Conservation (phyloP, 2,113 vertebrate species). For the Myiopsitta monachus region DNA sequence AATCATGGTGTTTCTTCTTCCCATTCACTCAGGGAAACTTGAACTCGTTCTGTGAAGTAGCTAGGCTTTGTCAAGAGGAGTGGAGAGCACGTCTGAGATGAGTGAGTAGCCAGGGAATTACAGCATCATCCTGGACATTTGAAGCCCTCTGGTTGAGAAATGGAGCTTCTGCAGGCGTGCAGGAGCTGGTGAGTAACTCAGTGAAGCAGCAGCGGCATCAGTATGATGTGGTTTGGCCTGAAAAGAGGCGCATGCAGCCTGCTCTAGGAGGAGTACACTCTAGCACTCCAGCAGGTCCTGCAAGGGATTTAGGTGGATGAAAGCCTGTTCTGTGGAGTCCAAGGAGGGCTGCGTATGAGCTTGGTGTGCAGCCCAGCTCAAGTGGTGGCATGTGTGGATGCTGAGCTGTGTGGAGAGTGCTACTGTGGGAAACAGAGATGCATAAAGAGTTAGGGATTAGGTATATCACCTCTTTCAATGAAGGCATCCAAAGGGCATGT, state of each 20-base stretch:
- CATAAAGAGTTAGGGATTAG: neutral
- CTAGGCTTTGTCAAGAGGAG: neutral
- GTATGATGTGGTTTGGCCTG: neutral
- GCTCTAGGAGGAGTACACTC: neutral
- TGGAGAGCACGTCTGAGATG: neutral
- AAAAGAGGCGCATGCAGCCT: neutral
- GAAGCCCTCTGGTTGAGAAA: neutral
- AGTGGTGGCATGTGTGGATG: neutral
- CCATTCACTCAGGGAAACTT: neutral
- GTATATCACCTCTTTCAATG: fast-evolving
- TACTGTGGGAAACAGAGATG: neutral
- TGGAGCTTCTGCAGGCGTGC: neutral
- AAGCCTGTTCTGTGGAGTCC: neutral
- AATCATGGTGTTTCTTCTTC: neutral
- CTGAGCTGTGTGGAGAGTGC: neutral
- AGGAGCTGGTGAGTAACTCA: neutral
- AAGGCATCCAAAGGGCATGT: neutral
- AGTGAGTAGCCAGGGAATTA: neutral
- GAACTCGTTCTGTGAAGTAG: neutral
- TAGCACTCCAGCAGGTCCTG: neutral
- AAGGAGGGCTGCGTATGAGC: neutral
- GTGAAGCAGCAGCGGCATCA: neutral
- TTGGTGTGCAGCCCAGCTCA: neutral
- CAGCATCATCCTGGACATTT: neutral
- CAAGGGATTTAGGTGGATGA: neutral